A percentile compares a stretch with the other conserved stretches of the same genome.
Conservation (phyloP, 23 tunicate genomes). For the Botrylloides violaceus region DNA sequence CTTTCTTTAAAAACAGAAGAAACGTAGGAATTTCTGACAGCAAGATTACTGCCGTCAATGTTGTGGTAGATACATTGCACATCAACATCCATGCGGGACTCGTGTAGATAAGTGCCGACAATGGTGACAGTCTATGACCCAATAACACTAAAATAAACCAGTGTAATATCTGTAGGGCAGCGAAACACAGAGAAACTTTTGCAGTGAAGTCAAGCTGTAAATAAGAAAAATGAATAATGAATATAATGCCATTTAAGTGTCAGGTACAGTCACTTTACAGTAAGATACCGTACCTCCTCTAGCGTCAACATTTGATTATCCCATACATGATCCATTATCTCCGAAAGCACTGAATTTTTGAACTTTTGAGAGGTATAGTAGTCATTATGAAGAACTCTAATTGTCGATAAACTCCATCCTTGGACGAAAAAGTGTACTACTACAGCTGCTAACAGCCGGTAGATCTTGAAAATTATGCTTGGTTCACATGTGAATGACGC, state of each 20-base stretch:
- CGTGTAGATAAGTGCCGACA: background rate
- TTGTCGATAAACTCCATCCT: constrained; percentile 15
- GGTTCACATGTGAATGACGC: constrained; percentile 26
- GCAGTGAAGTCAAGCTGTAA: constrained; percentile 33
- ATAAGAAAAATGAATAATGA: too few relatives aligned
- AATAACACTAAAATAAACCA: constrained; percentile 8
- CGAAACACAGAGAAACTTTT: constrained; percentile 22
- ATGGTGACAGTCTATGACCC: background rate
- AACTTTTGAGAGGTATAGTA: background rate
- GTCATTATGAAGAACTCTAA: background rate
- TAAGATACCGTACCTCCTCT: background rate
- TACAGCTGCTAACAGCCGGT: constrained; percentile 9
- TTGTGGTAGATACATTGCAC: constrained; percentile 7
- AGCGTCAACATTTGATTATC: background rate
- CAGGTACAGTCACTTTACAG: too few relatives aligned
- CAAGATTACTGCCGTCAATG: constrained; percentile 1
- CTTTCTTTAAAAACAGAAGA: constrained; percentile 7
- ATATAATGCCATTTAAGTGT: too few relatives aligned
- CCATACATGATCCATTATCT: background rate
- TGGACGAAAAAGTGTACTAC: background rate
- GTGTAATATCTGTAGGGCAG: constrained; percentile 7
- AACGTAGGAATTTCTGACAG: constrained; percentile 21
- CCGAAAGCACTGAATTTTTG: background rate
- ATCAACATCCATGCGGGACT: constrained; percentile 12
- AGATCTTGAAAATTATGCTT: background rate